Percentiles rank a stretch among this genome's conserved stretches.
Evolutionary conservation across 2,888 invertebrate genomes (phyloP).

Genomic region (Leucoma salicis): DNA sequence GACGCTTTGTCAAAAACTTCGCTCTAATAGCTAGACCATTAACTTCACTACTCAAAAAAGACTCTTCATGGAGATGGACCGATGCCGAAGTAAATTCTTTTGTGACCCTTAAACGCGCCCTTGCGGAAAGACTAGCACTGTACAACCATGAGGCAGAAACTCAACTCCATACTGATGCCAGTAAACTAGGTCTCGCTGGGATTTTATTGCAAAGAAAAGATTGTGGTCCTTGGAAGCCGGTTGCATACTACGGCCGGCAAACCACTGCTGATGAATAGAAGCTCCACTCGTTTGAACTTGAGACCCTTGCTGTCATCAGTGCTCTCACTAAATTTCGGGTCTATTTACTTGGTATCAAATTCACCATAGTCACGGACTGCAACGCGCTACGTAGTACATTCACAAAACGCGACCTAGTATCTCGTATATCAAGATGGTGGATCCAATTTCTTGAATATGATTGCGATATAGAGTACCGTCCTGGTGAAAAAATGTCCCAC

Average conservation of each 20-base stretch:
- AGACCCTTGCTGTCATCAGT: conserved; percentile 25
- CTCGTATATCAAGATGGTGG: conserved; percentile 39
- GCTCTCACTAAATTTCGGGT: conserved; percentile 22
- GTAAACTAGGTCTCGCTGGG: conserved; percentile 35
- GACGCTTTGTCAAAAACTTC: conserved; percentile 6
- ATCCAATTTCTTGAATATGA: conserved; percentile 35
- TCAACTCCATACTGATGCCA: conserved; percentile 48
- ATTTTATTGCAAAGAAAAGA: conserved; percentile 34
- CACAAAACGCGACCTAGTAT: conserved; percentile 3
- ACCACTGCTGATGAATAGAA: conserved; percentile 24
- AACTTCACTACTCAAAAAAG: conserved; percentile 5
- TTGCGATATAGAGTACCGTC: conserved; percentile 28
- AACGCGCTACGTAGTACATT: not conserved
- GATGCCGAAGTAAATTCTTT: conserved; percentile 22
- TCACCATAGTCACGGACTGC: not conserved
- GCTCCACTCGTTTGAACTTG: conserved; percentile 27
- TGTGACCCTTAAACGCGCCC: conserved; percentile 20
- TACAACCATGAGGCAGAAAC: conserved; percentile 30
- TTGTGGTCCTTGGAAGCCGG: conserved; percentile 9
- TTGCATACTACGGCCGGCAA: conserved; percentile 31
- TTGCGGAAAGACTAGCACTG: conserved; percentile 33
- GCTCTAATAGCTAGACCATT: not conserved
- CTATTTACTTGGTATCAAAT: conserved; percentile 24
- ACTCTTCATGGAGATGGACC: conserved; percentile 21
- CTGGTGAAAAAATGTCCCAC: conserved; percentile 28